Evolutionary conservation across 2,888 invertebrate species (phyloP).

Genomic region (Taenaris catops): DNA sequence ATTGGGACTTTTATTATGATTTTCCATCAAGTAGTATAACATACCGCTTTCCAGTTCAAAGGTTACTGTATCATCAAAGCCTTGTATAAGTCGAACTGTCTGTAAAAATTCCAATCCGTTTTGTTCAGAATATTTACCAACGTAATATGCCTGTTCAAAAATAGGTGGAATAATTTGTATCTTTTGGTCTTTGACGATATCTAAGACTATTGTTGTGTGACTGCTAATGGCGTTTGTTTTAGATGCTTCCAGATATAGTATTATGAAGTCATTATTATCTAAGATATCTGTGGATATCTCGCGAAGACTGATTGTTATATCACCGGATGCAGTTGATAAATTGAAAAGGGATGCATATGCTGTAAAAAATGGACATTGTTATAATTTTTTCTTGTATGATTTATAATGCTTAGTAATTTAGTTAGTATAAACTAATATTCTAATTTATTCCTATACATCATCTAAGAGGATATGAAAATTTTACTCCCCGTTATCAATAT

Average conservation of each 20-base stretch:
- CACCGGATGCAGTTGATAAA: background rate
- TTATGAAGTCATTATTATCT: constrained; percentile 41
- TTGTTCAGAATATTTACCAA: constrained; percentile 31
- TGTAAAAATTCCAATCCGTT: constrained; percentile 31
- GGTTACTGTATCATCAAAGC: constrained; percentile 31
- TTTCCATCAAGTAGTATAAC: constrained; percentile 13
- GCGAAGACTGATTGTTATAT: constrained; percentile 1
- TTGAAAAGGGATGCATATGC: constrained; percentile 8
- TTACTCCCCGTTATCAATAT: too few species aligned
- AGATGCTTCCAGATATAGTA: constrained; percentile 45
- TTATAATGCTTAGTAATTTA: too few species aligned
- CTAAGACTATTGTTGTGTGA: constrained; percentile 25
- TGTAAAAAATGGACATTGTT: constrained; percentile 1
- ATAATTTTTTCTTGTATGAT: too few species aligned
- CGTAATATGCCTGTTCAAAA: constrained; percentile 32
- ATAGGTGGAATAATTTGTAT: constrained; percentile 21
- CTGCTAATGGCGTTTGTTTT: constrained; percentile 38
- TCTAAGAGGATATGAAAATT: too few species aligned
- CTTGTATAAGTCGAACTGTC: constrained; percentile 31
- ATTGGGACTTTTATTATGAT: too few species aligned
- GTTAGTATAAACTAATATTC: too few species aligned
- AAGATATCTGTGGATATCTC: constrained; percentile 31
- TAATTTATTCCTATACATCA: too few species aligned
- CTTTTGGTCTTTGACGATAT: constrained; percentile 20
- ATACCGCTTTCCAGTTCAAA: constrained; percentile 36